Evolutionary conservation across 2,888 invertebrate genomes (phyloP), one percentile per base, ranked within the genome.

Genomic region (Drosophila atroscutellata): DNA sequence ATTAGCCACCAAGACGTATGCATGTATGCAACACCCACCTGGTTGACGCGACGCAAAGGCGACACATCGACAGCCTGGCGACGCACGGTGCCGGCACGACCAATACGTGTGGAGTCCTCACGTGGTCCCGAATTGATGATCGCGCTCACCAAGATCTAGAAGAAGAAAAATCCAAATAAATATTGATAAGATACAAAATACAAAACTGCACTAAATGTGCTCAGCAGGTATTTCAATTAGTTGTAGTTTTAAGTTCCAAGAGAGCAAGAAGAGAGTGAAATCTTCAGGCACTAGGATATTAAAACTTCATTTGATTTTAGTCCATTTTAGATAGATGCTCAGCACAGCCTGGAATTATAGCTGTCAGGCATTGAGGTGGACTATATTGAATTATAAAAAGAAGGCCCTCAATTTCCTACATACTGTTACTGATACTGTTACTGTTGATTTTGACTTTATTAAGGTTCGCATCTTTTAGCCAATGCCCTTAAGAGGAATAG

Each of bases 71-170:
- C 99, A 89, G 99, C 99, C 93, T 99, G 99, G 94, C 99, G 96
- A 93, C 99, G 96, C n/a, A 99, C 99, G 2, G 99, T 99, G 95
- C 99, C 99, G 80, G 99, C 99, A 92, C 99, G 97, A 94, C 99
- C 99, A 92, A 99, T 99, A 95, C 99, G 97, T 67, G 99, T 99
- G 1, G 99, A 99, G 93, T 99, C 99, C 96, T 99, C 99, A 92
- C 99, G 96, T 57, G 99, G 99, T 30, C 99, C 99, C 75, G 98
- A 98, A 94, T 99, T 99, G 92, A 99, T 99, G 91, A 99, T 99
- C 75, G 99, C 99, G 85, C 98, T 98, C 65, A 99, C 99, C 77
- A 99, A 95, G 86, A 97, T 95, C 96, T 97, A 57, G 0, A 90
- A 81, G 30, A 5, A 2, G 24, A 36, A 50, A 36, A 34, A 5